These are phyloP conservation scores for Hydriomena furcata DNA, from an alignment of 2,888 invertebrate species.

Conservation along the genomic window DNA sequence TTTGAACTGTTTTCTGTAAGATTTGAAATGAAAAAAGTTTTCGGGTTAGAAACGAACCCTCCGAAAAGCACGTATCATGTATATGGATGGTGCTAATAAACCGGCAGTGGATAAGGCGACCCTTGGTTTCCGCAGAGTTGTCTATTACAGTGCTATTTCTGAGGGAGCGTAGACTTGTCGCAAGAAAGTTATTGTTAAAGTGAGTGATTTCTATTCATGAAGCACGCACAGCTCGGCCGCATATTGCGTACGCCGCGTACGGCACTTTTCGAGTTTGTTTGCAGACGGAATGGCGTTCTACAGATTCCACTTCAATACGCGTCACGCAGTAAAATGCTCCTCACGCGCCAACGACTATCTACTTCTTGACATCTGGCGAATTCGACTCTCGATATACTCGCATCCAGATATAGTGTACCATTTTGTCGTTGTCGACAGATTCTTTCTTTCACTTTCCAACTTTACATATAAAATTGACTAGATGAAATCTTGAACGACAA, in stretches of 20 bases:
- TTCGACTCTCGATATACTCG: constrained; percentile 1
- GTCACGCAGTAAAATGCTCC: constrained; percentile 22
- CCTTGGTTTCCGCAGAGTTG: constrained; percentile 41
- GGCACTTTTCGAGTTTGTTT: constrained; percentile 27
- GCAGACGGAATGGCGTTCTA: constrained; percentile 21
- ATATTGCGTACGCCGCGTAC: constrained; percentile 42
- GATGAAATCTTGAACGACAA: constrained; percentile 16
- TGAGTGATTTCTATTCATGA: constrained; percentile 76
- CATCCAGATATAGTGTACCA: neutral
- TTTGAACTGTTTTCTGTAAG: constrained; percentile 15
- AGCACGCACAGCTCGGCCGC: constrained; percentile 48
- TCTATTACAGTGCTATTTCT: constrained; percentile 50
- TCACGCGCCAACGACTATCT: constrained; percentile 15
- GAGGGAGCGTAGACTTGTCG: constrained; percentile 43
- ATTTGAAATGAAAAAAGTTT: constrained; percentile 30
- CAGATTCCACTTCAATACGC: constrained; percentile 30
- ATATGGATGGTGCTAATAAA: constrained; percentile 56
- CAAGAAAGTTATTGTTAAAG: constrained; percentile 63
- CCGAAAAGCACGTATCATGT: constrained; percentile 42
- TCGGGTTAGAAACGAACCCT: constrained; percentile 26
- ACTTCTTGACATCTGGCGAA: constrained; percentile 23
- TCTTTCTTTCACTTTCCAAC: neutral
- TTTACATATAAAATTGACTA: constrained; percentile 13
- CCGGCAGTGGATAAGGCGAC: constrained; percentile 49
- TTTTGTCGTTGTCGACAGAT: constrained; percentile 5